Base-by-base conservation (phyloP, 2,113 vertebrate genomes). In the Hassar affinis region DNA sequence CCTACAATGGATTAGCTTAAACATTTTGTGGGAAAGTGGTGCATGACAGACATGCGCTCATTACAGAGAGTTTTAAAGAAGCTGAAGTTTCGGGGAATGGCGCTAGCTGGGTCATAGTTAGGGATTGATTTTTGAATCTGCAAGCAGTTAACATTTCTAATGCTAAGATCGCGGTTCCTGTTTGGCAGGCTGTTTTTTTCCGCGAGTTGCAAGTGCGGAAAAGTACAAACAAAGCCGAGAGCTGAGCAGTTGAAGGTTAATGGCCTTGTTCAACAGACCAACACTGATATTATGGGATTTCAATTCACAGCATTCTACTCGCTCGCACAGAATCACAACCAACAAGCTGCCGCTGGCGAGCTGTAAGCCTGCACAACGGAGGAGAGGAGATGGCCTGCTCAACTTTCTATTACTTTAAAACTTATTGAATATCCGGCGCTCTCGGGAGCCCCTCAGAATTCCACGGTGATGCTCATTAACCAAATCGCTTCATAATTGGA, bases 281-380 rank as follows among this genome's bases (percentile, higher is more conserved):
- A 61, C 56, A 11, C 77, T 61, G 77, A 79, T 61, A 45, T 61
- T 42, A 79, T 79, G 77, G 38, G 56, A 79, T 79, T 61, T 59
- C 77, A n/a, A 45, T 79, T 79, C 77, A 45, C 77, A 61, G 51
- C 74, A 77, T 77, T 77, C 51, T 33, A 35, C 74, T 76, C 51
- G 38, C 30, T 77, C 35, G 33, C 8, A 77, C 20, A 77, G 51
- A 77, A 77, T 56, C 47, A 54, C 14, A 77, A 56, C 8, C 74
- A 77, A 22, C 51, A 77, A 77, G 30, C 30, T 35, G 20, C 74
- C 8, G 0, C 30, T 38, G 51, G n/a, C 11, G 14, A 14, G 25
- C 74, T 56, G 51, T 35, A 25, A 6, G 38, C 11, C 57, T n/a
- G 57, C 25, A 30, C 30, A 62, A 62, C 1, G n/a, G 12, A 57